Percentiles rank a stretch among this genome's conserved stretches.
Conservation (phyloP, 2,113 vertebrate species). For the Brienomyrus longianalis region DNA sequence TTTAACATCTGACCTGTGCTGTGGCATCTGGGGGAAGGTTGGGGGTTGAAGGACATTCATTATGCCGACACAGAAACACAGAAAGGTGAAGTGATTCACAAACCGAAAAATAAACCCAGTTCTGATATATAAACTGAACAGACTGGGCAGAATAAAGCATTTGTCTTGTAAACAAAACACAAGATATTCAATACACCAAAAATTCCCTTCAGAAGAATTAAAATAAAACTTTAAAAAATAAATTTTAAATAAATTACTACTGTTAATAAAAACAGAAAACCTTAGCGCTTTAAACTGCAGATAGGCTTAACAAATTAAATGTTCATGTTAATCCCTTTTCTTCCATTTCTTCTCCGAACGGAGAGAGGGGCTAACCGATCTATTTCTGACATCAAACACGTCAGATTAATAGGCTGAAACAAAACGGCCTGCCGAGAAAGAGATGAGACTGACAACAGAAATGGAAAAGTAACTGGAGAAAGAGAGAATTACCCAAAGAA, state of each 20-base stretch:
- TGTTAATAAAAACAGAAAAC: constrained; percentile 21
- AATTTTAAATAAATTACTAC: constrained; percentile 23
- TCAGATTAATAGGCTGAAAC: not conserved
- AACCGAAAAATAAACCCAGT: not conserved
- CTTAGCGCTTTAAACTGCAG: not conserved
- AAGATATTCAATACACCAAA: not conserved
- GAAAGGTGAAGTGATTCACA: not conserved
- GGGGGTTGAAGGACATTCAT: not conserved
- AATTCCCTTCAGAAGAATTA: constrained; percentile 12
- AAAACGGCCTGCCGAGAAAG: not conserved
- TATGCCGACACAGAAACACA: not conserved
- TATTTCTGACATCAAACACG: not conserved
- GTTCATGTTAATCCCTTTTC: not conserved
- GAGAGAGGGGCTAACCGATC: not conserved
- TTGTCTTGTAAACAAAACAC: not conserved
- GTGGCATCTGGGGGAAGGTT: not conserved
- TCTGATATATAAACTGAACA: not conserved
- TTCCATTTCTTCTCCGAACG: not conserved
- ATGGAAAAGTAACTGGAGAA: not conserved
- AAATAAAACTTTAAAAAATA: constrained; percentile 5
- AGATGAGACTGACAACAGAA: not conserved
- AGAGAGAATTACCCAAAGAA: not conserved
- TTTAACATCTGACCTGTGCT: not conserved
- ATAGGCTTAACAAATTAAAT: not conserved
- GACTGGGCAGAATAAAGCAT: not conserved